Evolutionary conservation across 2,113 vertebrate species (phyloP).

Genomic region (Pristiophorus japonicus): DNA sequence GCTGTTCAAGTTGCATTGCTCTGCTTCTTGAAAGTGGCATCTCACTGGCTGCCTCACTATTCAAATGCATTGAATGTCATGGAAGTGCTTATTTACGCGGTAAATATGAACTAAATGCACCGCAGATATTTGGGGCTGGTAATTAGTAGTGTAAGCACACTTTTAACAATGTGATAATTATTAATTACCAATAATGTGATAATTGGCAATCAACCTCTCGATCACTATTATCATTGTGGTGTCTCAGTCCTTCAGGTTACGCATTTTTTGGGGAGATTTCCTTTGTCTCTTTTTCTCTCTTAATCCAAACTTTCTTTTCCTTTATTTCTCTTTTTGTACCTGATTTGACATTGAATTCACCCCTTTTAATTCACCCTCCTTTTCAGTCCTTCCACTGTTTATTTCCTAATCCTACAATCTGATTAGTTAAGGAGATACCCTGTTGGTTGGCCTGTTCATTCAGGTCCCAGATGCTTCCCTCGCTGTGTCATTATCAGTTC

Average conservation of each 20-base stretch:
- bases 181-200: not conserved
- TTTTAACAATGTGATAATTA: not conserved
- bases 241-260: not conserved
- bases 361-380: not conserved
- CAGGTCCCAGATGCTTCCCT: no score
- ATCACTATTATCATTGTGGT: not conserved
- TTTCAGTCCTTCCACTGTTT: not conserved
- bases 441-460: no score
- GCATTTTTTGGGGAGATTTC: not conserved
- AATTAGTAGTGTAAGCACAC: not conserved
- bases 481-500: no score
- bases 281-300: not conserved
- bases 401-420: no score
- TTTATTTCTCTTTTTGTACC: not conserved
- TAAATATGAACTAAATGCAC: not conserved
- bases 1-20: not conserved
- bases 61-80: not conserved
- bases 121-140: not conserved
- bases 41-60: not conserved
- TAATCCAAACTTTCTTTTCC: not conserved
- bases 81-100: not conserved
- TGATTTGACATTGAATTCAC: not conserved
- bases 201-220: not conserved
- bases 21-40: not conserved
- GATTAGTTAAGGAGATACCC: no score